Evolutionary conservation across 2,888 invertebrate genomes (phyloP), one percentile per base, ranked within the genome.

Genomic region (Dermolepida albohirtum): DNA sequence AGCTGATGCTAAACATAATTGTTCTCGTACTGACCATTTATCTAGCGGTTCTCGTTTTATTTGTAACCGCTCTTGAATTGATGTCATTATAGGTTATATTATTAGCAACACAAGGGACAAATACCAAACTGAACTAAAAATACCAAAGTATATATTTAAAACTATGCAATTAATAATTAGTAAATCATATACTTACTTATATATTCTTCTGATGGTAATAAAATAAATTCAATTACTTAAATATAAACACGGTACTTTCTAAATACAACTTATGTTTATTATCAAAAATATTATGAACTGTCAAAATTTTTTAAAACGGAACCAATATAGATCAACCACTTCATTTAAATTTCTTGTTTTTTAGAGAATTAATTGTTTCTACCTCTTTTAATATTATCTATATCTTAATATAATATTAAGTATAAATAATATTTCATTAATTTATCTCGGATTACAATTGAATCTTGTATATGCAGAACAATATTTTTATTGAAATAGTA

Each of bases 1-100:
- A 1, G 95, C 93, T 0, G 95, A 94, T 0, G 95, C 95, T 50
- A 97, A 83, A 75, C 93, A 93, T 72, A 97, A 81, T 80, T 94
- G 92, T 76, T 97, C 97, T 5, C 92, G 86, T 0, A 89, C 87
- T 40, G 93, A 92, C 97, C 97, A 97, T 49, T 90, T 89, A 77
- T 96, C 96, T 29, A 93, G 81, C 0, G 93, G 90, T 51, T 88
- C 87, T 5, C 92, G 86, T 82, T 91, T 93, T 74, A 86, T 85
- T 74, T 85, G 83, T 67, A 84, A 74, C 41, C 82, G 79, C 74
- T 84, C 84, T 78, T 84, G 83, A 17, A 84, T 76, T 34, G 83
- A 79, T 59, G 79, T 73, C 83, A 83, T 83, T 34, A 17, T 59
- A 43, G 34, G 43, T 59, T 59, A 59, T 43, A 34, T 64, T 64